Conservation (phyloP, 2,888 invertebrate genomes). For the Leptura quadrifasciata region DNA sequence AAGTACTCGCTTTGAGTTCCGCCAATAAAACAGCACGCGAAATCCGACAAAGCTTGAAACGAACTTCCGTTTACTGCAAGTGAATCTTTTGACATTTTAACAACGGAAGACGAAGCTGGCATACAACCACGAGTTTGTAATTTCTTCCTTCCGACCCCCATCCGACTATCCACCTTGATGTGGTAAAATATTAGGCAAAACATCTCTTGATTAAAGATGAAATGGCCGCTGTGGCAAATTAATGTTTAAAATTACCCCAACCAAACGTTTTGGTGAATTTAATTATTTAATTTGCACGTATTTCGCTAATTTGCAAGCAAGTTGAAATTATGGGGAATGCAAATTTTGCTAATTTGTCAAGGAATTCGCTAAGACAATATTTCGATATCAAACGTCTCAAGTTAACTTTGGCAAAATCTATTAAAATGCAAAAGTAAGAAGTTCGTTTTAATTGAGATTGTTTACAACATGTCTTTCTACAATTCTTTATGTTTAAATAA, state of each 20-base stretch:
- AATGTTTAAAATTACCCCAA: slow-evolving; percentile 18
- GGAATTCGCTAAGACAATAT: background rate
- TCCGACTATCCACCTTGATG: slow-evolving; percentile 22
- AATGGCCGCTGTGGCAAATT: slow-evolving; percentile 9
- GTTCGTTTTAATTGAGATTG: too few relatives aligned
- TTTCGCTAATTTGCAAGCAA: slow-evolving; percentile 25
- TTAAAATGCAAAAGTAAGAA: too few relatives aligned
- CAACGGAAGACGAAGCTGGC: slow-evolving; percentile 24
- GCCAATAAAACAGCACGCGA: slow-evolving; percentile 18
- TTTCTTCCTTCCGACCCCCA: slow-evolving; percentile 36
- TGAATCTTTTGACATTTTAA: slow-evolving; percentile 30
- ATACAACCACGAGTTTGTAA: slow-evolving; percentile 21
- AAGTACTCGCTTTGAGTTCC: slow-evolving; percentile 3
- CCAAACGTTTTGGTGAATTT: slow-evolving; percentile 29
- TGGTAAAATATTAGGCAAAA: slow-evolving; percentile 13
- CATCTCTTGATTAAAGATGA: slow-evolving; percentile 29
- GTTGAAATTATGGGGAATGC: slow-evolving; percentile 9
- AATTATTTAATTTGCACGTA: slow-evolving; percentile 33
- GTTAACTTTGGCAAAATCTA: too few relatives aligned
- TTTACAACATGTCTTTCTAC: too few relatives aligned
- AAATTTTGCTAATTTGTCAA: slow-evolving; percentile 20
- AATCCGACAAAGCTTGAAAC: slow-evolving; percentile 5
- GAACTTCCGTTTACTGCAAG: slow-evolving; percentile 20
- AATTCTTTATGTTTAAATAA: too few relatives aligned
- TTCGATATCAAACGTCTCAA: background rate